phyloP scores from a whole-genome alignment of 2,797 vertebrate species.

The Taenioides sp. region DNA sequence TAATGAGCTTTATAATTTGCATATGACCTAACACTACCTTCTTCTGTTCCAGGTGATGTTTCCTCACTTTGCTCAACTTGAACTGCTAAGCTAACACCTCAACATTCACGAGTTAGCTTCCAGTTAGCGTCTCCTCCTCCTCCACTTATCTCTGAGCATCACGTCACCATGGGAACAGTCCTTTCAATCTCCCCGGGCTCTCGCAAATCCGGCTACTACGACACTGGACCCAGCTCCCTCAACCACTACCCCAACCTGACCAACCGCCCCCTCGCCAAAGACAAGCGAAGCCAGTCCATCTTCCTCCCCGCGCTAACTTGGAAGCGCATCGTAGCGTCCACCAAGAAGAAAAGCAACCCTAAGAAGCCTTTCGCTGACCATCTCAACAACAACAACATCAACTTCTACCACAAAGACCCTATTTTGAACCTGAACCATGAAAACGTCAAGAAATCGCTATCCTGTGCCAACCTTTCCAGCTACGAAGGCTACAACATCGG shows the following conservation, averaged over 20 bases:
- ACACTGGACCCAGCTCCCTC: slow-evolving; percentile 73
- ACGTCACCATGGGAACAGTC: slow-evolving; percentile 79
- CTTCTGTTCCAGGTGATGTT: not conserved
- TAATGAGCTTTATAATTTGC: too few relatives aligned
- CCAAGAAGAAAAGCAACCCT: slow-evolving; percentile 76
- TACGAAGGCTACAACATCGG: slow-evolving; percentile 75
- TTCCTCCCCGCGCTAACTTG: slow-evolving; percentile 83
- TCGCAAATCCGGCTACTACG: slow-evolving; percentile 77
- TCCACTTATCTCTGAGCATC: not conserved
- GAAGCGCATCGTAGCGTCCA: slow-evolving; percentile 84
- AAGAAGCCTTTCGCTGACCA: slow-evolving; percentile 68
- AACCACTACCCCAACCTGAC: slow-evolving; percentile 80
- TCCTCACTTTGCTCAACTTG: not conserved
- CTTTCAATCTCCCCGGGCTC: slow-evolving; percentile 81
- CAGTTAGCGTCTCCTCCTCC: slow-evolving; percentile 20
- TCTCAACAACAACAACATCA: slow-evolving; percentile 77
- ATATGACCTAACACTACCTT: not conserved
- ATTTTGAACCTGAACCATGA: slow-evolving; percentile 78
- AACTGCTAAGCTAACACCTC: not conserved
- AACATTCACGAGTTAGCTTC: not conserved
- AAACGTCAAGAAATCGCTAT: slow-evolving; percentile 83
- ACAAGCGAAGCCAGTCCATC: slow-evolving; percentile 80
- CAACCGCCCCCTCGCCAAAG: slow-evolving; percentile 77
- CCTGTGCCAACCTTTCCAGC: slow-evolving; percentile 82
- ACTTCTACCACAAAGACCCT: slow-evolving; percentile 75